A percentile compares a stretch with the other conserved stretches of the same genome.
Evolutionary conservation across 2,888 invertebrate species (phyloP).

Genomic region (Dioctria linearis): DNA sequence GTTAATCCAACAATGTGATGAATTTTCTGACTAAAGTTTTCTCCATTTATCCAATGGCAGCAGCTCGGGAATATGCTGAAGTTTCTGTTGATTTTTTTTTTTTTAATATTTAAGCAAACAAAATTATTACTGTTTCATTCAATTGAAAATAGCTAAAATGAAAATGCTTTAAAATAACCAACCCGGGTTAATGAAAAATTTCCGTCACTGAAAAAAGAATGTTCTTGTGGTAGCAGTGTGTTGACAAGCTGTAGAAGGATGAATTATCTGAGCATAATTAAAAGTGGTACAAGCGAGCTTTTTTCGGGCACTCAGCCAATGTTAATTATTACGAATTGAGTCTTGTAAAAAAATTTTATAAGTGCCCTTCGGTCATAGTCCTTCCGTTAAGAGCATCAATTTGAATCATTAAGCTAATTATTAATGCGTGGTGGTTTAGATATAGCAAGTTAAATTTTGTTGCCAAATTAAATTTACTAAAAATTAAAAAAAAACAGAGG

Average conservation of each 20-base stretch:
- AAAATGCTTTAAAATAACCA: constrained; percentile 35
- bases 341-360: neutral
- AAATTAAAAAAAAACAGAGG: neutral
- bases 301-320: constrained; percentile 2
- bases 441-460: constrained; percentile 8
- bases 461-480: neutral
- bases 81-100: constrained; percentile 40
- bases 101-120: constrained; percentile 41
- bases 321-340: neutral
- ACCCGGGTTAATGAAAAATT: constrained; percentile 2
- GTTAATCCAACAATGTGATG: constrained; percentile 24
- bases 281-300: neutral
- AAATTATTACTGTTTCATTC: constrained; percentile 41
- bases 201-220: neutral
- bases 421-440: neutral
- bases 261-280: constrained; percentile 28
- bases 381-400: too few species aligned
- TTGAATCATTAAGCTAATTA: constrained; percentile 20
- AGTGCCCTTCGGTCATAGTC: too few species aligned
- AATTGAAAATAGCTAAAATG: constrained; percentile 34
- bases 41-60: constrained; percentile 40
- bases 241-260: constrained; percentile 8
- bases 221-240: constrained; percentile 12
- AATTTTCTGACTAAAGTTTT: constrained; percentile 46
- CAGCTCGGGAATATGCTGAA: constrained; percentile 18